Evolutionary conservation across 2,797 vertebrate genomes (phyloP).

Genomic region (Lepus townsendii): DNA sequence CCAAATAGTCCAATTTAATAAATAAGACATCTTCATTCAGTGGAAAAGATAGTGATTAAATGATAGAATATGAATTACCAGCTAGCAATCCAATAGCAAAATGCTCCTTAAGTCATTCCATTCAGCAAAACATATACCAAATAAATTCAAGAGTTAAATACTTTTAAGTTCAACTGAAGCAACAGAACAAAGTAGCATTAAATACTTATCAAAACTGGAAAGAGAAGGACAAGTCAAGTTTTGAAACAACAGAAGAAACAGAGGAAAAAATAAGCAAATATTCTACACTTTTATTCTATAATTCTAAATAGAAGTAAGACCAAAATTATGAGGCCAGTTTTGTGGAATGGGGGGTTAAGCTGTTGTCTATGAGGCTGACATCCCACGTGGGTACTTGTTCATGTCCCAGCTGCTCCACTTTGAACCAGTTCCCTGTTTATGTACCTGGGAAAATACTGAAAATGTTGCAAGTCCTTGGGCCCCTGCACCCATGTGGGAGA

Average conservation of each 20-base stretch:
- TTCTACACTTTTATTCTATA: background rate
- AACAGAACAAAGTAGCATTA: conserved; percentile 15
- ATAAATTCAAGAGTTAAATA: background rate
- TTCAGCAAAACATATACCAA: conserved; percentile 36
- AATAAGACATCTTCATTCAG: background rate
- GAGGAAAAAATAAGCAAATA: conserved; percentile 25
- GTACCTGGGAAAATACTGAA: too few species aligned
- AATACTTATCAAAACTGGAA: background rate
- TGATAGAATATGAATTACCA: conserved; percentile 7
- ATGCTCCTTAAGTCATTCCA: background rate
- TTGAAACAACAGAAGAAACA: background rate
- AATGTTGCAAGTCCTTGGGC: too few species aligned
- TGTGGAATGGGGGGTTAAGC: too few species aligned
- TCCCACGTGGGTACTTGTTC: too few species aligned
- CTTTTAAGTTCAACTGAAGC: background rate
- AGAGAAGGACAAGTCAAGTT: conserved; percentile 17
- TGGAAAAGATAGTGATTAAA: background rate
- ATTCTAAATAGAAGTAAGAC: conserved; percentile 12
- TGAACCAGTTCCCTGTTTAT: too few species aligned
- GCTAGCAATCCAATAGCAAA: background rate
- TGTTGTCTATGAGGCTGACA: too few species aligned
- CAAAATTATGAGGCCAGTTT: background rate
- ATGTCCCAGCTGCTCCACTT: too few species aligned
- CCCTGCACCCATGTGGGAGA: too few species aligned
- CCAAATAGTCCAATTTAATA: conserved; percentile 21